Evolutionary conservation across 2,888 invertebrate species (phyloP).

Genomic region (Ceratothoa steindachneri): DNA sequence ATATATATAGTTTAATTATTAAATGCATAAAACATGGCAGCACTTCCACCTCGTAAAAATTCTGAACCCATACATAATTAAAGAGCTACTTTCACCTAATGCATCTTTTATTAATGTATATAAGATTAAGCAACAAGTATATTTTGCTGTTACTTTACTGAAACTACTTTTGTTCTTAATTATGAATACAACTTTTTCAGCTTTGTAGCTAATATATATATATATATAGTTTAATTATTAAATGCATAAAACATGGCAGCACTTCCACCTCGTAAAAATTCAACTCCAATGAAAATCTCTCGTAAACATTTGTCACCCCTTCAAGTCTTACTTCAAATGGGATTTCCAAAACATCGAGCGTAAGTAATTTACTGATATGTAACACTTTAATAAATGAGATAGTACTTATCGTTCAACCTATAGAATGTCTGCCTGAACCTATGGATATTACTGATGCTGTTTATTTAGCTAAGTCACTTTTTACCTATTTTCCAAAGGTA

Average conservation of each 20-base stretch:
- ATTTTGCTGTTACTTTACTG: too few relatives aligned
- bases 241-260: constrained; percentile 29
- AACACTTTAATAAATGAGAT: too few relatives aligned
- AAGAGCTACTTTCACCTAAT: background rate
- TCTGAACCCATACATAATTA: background rate
- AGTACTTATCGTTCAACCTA: too few relatives aligned
- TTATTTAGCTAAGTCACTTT: too few relatives aligned
- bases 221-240: background rate
- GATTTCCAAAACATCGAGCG: constrained; percentile 82
- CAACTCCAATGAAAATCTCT: constrained; percentile 35
- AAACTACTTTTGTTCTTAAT: too few relatives aligned
- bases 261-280: constrained; percentile 36
- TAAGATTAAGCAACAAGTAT: too few relatives aligned
- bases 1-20: background rate
- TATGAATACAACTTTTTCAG: too few relatives aligned
- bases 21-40: constrained; percentile 26
- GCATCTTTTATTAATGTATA: background rate
- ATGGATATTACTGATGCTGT: too few relatives aligned
- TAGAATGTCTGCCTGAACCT: too few relatives aligned
- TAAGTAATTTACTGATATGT: constrained; percentile 58
- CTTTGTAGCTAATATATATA: background rate
- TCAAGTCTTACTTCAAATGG: constrained; percentile 80
- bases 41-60: constrained; percentile 37
- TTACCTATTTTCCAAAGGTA: too few relatives aligned
- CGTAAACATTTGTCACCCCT: constrained; percentile 60